Evolutionary conservation across 2,888 invertebrate species (phyloP), one percentile per base, ranked within the genome.

Genomic region (Phengaris alcon): DNA sequence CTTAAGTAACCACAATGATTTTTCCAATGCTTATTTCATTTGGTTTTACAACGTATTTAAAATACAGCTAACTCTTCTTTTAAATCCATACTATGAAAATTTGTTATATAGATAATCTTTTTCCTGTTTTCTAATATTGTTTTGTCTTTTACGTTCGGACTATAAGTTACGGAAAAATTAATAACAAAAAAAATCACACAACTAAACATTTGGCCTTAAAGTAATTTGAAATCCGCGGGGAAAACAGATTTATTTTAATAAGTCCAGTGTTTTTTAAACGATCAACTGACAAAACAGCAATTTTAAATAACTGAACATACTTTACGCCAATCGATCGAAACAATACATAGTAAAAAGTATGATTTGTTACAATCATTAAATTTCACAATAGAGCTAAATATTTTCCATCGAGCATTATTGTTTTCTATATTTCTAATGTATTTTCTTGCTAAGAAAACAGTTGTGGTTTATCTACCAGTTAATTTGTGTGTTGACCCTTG

Each of bases 401-500:
- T 68, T 76, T 76, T 70, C 70, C 64, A 64, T 22, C 12, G 22
- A 12, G 64, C 35, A 13, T 6, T 44, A 64, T 6, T 44, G 5
- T 64, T 44, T 64, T 35, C 10, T 9, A 10, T 59, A 22, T 59
- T 9, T 10, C 15, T 6, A 44, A 35, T 64, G 13, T 44, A 48
- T 69, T n/a, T 13, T 69, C 22, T 51, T 15, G 10, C 22, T 15
- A 12, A 10, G 52, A 72, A 72, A 72, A 54, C 51, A 10, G 48
- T 70, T 22, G 59, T 64, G 64, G 54, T 54, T 72, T 72, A 72
- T 72, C 72, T 52, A 72, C 12, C 8, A 83, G 82, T 79, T 80
- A 82, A 80, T 79, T 81, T 79, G 86, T 86, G 77, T 87, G 82
- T 86, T 90, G 88, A 90, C 88, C 90, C 84, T 77, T 83, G 81